Evolutionary conservation across 92 coral and sea anemone species (phyloP).

Genomic region (Micromussa lordhowensis): DNA sequence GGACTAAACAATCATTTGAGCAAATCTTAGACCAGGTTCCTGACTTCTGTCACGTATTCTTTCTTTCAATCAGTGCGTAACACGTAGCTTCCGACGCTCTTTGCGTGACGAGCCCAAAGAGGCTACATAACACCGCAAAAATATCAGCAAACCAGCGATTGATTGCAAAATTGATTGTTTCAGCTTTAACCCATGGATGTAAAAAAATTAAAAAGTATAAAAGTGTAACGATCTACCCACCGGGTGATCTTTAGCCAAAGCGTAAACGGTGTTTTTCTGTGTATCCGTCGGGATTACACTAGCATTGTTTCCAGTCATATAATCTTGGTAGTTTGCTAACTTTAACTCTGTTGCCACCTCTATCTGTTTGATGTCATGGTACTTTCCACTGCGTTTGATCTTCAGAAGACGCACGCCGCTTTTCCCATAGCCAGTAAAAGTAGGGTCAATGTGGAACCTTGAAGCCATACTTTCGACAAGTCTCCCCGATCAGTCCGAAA

Average conservation of each 20-base stretch:
- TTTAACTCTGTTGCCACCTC: slow-evolving; percentile 84
- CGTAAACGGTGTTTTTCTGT: slow-evolving; percentile 81
- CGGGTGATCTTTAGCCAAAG: slow-evolving; percentile 77
- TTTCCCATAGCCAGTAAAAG: slow-evolving; percentile 80
- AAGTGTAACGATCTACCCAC: slow-evolving; percentile 21
- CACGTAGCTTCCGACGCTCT: too few relatives aligned
- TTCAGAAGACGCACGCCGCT: slow-evolving; percentile 81
- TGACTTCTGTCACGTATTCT: background rate
- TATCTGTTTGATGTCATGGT: slow-evolving; percentile 79
- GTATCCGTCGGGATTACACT: slow-evolving; percentile 86
- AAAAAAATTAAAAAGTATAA: background rate
- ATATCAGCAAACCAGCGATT: too few relatives aligned
- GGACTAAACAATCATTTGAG: too few relatives aligned
- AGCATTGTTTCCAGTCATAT: slow-evolving; percentile 67
- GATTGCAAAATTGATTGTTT: background rate
- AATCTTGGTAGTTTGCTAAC: slow-evolving; percentile 65
- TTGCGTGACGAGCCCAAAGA: too few relatives aligned
- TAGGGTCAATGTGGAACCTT: slow-evolving; percentile 27
- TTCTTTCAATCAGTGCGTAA: too few relatives aligned
- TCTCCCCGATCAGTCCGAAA: background rate
- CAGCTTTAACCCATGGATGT: background rate
- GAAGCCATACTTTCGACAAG: slow-evolving; percentile 4
- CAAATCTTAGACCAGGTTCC: background rate
- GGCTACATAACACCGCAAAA: too few relatives aligned
- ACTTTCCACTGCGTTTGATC: slow-evolving; percentile 74